A percentile compares a stretch with the other conserved stretches of the same genome.
Conservation (phyloP, 1,140 invertebrate species). For the Platorchestia sp. region DNA sequence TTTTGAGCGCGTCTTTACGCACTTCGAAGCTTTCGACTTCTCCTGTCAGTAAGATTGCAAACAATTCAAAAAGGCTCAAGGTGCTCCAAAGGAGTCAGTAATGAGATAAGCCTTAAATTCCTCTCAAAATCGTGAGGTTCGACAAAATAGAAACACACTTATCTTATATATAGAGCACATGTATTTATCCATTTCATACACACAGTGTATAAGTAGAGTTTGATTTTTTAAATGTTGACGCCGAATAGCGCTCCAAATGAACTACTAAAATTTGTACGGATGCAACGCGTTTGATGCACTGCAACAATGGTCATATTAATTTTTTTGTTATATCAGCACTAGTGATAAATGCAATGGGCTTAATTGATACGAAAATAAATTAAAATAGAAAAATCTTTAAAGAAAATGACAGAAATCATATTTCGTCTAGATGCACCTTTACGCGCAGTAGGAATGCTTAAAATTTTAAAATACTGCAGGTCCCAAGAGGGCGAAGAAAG, state of each 20-base stretch:
- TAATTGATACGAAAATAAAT: too few relatives aligned
- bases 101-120: not conserved
- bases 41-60: not conserved
- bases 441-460: not conserved
- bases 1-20: not conserved
- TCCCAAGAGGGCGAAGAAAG: not conserved
- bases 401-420: not conserved
- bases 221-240: not conserved
- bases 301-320: not conserved
- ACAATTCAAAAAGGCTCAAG: not conserved
- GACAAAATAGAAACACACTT: not conserved
- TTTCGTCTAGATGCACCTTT: not conserved
- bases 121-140: not conserved
- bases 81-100: not conserved
- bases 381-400: not conserved
- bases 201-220: not conserved
- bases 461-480: not conserved
- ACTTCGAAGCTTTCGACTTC: conserved; percentile 20
- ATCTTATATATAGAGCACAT: not conserved
- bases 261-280: not conserved
- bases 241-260: not conserved
- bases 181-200: too few relatives aligned
- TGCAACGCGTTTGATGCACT: not conserved
- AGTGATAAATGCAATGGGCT: too few relatives aligned
- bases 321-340: not conserved